Evolutionary conservation across 1,140 invertebrate species (phyloP).

Genomic region (Amyelois transitella): DNA sequence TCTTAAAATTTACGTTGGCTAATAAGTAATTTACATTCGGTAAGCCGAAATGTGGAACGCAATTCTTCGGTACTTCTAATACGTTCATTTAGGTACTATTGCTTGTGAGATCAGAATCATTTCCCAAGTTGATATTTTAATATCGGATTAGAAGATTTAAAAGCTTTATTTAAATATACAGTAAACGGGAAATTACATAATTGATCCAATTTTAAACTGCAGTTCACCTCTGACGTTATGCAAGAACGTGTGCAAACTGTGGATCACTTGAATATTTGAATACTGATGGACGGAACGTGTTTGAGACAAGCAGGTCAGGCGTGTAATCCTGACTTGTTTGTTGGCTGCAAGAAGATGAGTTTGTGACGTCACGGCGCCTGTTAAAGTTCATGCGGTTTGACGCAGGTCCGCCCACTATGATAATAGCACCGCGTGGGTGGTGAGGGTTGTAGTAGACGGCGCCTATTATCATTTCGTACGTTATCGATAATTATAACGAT

Average conservation of each 20-base stretch:
- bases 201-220: neutral
- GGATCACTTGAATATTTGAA: neutral
- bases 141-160: too few relatives aligned
- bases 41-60: too few relatives aligned
- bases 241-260: constrained; percentile 2
- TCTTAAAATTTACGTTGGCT: too few relatives aligned
- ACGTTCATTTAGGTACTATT: too few relatives aligned
- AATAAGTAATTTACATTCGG: too few relatives aligned
- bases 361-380: neutral
- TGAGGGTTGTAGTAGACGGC: too few relatives aligned
- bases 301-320: constrained; percentile 2
- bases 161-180: neutral
- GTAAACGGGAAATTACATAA: neutral
- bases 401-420: neutral
- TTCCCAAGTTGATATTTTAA: neutral
- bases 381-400: neutral
- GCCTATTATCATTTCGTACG: too few relatives aligned
- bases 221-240: neutral
- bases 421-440: neutral
- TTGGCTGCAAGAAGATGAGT: neutral
- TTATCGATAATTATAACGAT: too few relatives aligned
- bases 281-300: neutral
- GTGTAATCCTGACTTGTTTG: neutral
- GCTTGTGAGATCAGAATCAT: neutral
- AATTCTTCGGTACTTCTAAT: too few relatives aligned